Evolutionary conservation across 2,888 invertebrate species (phyloP).

Genomic region (Hetaerina titia): DNA sequence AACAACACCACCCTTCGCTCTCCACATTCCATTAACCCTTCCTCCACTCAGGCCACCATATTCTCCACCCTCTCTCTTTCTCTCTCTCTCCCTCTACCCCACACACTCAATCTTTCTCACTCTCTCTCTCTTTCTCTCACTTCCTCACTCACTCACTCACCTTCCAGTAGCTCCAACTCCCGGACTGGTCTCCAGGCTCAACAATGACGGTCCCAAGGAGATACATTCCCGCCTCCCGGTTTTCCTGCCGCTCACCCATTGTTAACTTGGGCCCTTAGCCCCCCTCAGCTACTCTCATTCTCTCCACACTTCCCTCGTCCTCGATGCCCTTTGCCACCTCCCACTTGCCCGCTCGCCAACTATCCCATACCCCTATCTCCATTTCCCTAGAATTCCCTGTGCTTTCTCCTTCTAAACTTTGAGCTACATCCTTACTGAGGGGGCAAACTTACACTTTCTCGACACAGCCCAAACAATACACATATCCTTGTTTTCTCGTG

Average conservation of each 20-base stretch:
- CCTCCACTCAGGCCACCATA: neutral
- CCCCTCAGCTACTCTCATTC: neutral
- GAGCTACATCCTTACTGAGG: neutral
- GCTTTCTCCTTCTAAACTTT: neutral
- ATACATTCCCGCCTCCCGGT: neutral
- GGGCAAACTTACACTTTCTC: neutral
- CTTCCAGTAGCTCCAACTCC: neutral
- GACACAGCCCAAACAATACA: neutral
- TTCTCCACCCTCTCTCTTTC: neutral
- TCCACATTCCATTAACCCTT: neutral
- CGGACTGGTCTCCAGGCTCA: neutral
- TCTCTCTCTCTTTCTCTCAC: neutral
- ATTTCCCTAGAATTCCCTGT: neutral
- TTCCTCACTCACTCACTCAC: neutral
- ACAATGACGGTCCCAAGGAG: neutral
- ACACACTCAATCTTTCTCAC: neutral
- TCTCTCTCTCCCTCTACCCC: neutral
- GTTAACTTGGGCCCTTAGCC: no score
- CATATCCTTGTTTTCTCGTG: neutral
- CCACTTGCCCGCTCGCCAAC: neutral
- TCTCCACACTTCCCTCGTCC: neutral
- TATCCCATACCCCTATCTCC: neutral
- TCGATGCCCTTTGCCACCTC: neutral
- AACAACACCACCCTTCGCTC: neutral
- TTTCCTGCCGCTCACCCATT: constrained; percentile 32